These are phyloP conservation scores for Physocephala rufipes DNA, from an alignment of 2,888 invertebrate species.

Conservation along the genomic window DNA sequence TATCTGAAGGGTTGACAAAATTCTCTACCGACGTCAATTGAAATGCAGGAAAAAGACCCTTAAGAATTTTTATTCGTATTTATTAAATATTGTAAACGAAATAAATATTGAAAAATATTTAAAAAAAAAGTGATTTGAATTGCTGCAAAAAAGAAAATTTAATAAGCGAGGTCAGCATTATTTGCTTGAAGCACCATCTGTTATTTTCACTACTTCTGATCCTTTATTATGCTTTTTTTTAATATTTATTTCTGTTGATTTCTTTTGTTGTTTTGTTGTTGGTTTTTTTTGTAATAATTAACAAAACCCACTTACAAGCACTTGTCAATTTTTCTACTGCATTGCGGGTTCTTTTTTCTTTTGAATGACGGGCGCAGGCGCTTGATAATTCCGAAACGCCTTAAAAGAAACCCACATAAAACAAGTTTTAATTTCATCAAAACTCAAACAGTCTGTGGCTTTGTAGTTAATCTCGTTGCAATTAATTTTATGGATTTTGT, in stretches of 20 bases:
- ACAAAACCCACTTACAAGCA: no score
- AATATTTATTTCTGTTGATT: background rate
- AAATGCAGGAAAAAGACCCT: conserved; percentile 29
- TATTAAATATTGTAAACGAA: background rate
- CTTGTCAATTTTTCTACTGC: no score
- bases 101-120: conserved; percentile 4
- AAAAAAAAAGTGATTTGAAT: background rate
- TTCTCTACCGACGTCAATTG: background rate
- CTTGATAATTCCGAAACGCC: no score
- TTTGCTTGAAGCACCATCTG: no score
- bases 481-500: no score
- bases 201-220: background rate
- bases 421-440: no score
- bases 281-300: background rate
- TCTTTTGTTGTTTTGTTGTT: conserved; percentile 12
- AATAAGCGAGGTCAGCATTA: background rate
- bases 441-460: no score
- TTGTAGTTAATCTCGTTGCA: no score
- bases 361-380: no score
- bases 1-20: background rate
- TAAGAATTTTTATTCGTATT: background rate
- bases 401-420: no score
- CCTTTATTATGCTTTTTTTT: background rate
- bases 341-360: no score
- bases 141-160: background rate